Evolutionary conservation across 2,888 invertebrate genomes (phyloP).

Genomic region (Tridacna gigas): DNA sequence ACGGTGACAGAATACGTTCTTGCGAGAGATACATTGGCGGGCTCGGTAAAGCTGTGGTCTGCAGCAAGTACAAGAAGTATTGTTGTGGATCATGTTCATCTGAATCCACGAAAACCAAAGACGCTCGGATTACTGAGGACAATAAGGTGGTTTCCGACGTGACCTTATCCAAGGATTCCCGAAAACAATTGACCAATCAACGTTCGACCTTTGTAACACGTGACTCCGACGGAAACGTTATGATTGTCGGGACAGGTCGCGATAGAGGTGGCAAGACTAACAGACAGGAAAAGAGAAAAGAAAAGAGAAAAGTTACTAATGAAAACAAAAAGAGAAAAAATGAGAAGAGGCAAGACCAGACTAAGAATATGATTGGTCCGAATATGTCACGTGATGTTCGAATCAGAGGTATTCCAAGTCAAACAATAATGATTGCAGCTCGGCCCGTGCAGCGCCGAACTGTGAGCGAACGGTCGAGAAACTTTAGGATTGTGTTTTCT

Average conservation of each 20-base stretch:
- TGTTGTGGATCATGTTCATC: slow-evolving; percentile 53
- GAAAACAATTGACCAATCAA: not conserved
- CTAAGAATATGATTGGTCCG: not conserved
- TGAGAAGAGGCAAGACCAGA: not conserved
- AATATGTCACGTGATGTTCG: not conserved
- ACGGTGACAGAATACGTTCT: slow-evolving; percentile 72
- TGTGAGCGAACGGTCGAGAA: not conserved
- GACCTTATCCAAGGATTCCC: not conserved
- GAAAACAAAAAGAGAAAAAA: not conserved
- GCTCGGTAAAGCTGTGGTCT: slow-evolving; percentile 42
- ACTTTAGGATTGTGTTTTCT: not conserved
- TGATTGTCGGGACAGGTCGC: slow-evolving; percentile 21
- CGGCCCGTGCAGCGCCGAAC: not conserved
- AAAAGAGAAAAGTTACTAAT: not conserved
- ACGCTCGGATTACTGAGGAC: not conserved
- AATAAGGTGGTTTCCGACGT: not conserved
- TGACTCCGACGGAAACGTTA: slow-evolving; percentile 18
- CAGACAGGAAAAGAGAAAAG: not conserved
- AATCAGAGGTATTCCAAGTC: not conserved
- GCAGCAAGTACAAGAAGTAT: slow-evolving; percentile 44
- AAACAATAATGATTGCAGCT: slow-evolving; percentile 4
- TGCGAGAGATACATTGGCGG: slow-evolving; percentile 58
- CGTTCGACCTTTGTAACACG: slow-evolving; percentile 14
- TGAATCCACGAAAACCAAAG: not conserved
- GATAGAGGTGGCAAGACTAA: not conserved